Evolutionary conservation across 37 sponge, comb jelly and placozoan genomes (phyloP).

Genomic region (Theonella swinhoei): DNA sequence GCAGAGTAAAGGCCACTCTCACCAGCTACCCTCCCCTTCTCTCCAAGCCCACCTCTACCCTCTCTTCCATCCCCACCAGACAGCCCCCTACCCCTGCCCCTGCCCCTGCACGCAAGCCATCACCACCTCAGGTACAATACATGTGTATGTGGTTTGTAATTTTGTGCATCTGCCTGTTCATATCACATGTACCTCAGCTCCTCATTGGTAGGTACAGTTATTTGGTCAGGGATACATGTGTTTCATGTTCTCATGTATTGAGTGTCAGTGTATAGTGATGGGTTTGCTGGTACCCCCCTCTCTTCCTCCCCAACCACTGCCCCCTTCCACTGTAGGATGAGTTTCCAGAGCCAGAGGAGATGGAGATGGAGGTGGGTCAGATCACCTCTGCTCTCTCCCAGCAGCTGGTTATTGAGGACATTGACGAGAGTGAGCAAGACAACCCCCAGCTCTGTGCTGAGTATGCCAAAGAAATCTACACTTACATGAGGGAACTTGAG

Average conservation of each 20-base stretch:
- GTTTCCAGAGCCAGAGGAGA: constrained; percentile 15
- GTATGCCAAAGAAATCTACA: constrained; percentile 93
- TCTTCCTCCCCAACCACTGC: no score
- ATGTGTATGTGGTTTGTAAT: no score
- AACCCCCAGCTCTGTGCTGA: constrained; percentile 96
- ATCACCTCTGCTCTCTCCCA: constrained; percentile 36
- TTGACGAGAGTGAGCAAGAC: constrained; percentile 82
- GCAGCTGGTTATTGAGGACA: constrained; percentile 75
- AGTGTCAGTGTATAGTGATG: no score
- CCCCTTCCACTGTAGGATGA: neutral
- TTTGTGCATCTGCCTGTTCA: no score
- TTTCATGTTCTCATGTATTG: no score
- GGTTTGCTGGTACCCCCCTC: no score
- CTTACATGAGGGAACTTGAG: constrained; percentile 89
- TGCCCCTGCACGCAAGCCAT: neutral
- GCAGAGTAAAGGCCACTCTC: neutral
- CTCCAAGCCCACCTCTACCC: neutral
- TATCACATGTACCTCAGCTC: no score
- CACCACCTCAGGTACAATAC: neutral
- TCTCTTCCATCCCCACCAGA: neutral
- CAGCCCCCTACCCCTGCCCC: neutral
- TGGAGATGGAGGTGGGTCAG: constrained; percentile 50
- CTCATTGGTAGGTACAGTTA: no score
- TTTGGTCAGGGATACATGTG: no score
- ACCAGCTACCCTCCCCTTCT: neutral